Conservation (phyloP, 2,888 invertebrate species). For the Macroteleia sp. region DNA sequence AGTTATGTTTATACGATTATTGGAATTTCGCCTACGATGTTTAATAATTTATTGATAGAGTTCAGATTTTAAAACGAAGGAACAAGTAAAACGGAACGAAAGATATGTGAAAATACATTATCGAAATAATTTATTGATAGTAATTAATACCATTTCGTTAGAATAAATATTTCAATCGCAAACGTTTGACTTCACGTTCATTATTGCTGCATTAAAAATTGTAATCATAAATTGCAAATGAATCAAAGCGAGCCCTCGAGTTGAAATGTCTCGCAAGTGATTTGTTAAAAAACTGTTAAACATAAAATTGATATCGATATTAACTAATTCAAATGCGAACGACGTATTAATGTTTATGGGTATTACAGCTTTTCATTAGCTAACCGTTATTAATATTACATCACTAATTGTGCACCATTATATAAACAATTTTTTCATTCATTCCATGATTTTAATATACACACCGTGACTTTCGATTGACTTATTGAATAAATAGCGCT, state of each 20-base stretch:
- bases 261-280: slow-evolving; percentile 3
- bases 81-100: too few relatives aligned
- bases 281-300: slow-evolving; percentile 23
- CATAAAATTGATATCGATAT: slow-evolving; percentile 38
- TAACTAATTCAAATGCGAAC: slow-evolving; percentile 42
- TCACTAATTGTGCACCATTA: slow-evolving; percentile 37
- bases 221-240: slow-evolving; percentile 26
- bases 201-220: slow-evolving; percentile 17
- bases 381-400: slow-evolving; percentile 50
- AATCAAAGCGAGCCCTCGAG: slow-evolving; percentile 7
- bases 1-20: too few relatives aligned
- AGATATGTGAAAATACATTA: too few relatives aligned
- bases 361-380: slow-evolving; percentile 34
- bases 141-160: too few relatives aligned
- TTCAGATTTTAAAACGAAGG: too few relatives aligned
- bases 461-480: slow-evolving; percentile 28
- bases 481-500: slow-evolving; percentile 15
- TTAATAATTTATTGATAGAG: too few relatives aligned
- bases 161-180: too few relatives aligned
- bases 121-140: too few relatives aligned
- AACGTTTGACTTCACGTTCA: slow-evolving; percentile 2
- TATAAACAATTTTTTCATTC: slow-evolving; percentile 29
- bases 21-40: too few relatives aligned
- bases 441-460: slow-evolving; percentile 14
- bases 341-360: slow-evolving; percentile 36